phyloP scores from a whole-genome alignment of 2,888 invertebrate species.

The Brassicogethes aeneus region DNA sequence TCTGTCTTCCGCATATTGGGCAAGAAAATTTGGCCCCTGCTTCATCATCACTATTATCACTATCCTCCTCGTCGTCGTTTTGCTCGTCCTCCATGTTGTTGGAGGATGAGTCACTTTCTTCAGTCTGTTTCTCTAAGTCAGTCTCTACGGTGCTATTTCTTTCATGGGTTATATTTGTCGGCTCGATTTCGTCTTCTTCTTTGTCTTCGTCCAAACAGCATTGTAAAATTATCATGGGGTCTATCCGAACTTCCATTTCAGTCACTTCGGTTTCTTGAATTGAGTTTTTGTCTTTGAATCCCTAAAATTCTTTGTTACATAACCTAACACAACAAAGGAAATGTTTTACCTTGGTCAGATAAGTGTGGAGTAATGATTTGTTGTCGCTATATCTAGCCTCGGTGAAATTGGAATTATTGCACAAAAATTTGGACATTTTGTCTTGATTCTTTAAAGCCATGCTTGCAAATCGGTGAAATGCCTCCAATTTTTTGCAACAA shows the following conservation, averaged over 20 bases:
- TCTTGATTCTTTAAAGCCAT: constrained; percentile 57
- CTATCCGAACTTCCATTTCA: constrained; percentile 59
- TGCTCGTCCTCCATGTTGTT: constrained; percentile 5
- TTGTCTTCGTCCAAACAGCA: constrained; percentile 43
- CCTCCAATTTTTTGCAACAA: constrained; percentile 56
- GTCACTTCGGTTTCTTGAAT: constrained; percentile 36
- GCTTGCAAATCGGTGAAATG: constrained; percentile 57
- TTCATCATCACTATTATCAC: constrained; percentile 12
- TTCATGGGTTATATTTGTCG: not conserved
- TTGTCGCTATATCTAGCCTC: constrained; percentile 40
- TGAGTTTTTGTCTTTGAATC: constrained; percentile 26
- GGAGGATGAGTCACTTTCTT: constrained; percentile 7
- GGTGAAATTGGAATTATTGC: constrained; percentile 21
- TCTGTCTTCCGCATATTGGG: constrained; percentile 51
- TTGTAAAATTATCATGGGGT: constrained; percentile 60
- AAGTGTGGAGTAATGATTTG: constrained; percentile 45
- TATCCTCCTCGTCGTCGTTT: constrained; percentile 14
- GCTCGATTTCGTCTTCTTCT: constrained; percentile 28
- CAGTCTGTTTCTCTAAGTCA: constrained; percentile 10
- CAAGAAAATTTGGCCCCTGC: constrained; percentile 40
- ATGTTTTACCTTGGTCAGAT: constrained; percentile 44
- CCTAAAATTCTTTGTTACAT: constrained; percentile 16
- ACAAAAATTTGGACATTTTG: constrained; percentile 41
- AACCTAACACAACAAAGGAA: not conserved
- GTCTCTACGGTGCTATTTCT: not conserved